These are phyloP conservation scores for Zoanthus gigantus DNA, from an alignment of 92 coral and sea anemone species.

Conservation along the genomic window DNA sequence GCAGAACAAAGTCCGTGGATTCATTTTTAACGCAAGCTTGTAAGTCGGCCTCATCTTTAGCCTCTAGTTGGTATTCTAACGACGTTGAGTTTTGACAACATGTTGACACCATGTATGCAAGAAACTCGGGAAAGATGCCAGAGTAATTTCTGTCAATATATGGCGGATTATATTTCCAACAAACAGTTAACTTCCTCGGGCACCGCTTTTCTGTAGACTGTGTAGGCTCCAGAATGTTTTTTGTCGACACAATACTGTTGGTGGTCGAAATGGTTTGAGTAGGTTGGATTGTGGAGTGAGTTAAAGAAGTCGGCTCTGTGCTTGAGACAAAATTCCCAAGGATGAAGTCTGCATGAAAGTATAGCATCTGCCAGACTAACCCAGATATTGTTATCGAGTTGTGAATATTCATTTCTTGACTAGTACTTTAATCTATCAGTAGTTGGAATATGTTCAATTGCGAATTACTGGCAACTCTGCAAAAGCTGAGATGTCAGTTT, in stretches of 20 bases:
- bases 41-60: conserved; percentile 13
- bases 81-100: conserved; percentile 15
- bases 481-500: not conserved
- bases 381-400: not conserved
- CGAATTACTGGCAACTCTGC: not conserved
- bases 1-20: conserved; percentile 34
- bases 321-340: not conserved
- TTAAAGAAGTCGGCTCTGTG: not conserved
- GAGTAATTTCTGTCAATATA: conserved; percentile 23
- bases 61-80: conserved; percentile 22
- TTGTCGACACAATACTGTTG: not conserved
- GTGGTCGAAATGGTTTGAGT: not conserved
- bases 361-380: not conserved
- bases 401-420: not conserved
- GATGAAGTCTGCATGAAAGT: not conserved
- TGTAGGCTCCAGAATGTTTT: not conserved
- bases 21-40: conserved; percentile 36
- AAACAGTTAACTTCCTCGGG: conserved; percentile 13
- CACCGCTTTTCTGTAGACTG: not conserved
- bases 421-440: not conserved
- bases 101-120: conserved; percentile 19
- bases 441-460: not conserved
- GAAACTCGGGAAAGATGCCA: conserved; percentile 33
- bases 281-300: not conserved
- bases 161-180: conserved; percentile 38